Conservation (phyloP, 2,888 invertebrate species). For the Chrysotoxum bicinctum region DNA sequence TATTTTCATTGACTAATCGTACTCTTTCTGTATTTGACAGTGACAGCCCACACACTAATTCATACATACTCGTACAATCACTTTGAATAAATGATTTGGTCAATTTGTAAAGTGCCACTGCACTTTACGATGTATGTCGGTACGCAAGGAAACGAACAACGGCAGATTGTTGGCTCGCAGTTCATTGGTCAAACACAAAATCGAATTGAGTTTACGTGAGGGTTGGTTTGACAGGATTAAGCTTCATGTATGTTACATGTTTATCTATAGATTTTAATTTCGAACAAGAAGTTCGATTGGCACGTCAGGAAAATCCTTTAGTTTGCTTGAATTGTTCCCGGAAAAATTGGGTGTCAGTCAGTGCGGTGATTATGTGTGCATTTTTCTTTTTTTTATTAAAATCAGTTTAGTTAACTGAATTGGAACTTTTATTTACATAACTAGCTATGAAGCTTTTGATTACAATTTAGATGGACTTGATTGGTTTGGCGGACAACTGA, state of each 20-base stretch:
- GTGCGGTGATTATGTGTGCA: not conserved
- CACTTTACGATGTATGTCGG: slow-evolving; percentile 18
- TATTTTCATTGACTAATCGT: slow-evolving; percentile 37
- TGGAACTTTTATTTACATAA: not conserved
- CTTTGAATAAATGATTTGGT: slow-evolving; percentile 68
- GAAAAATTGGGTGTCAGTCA: not conserved
- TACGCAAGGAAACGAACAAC: not conserved
- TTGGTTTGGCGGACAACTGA: too few species aligned
- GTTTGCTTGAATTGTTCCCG: not conserved
- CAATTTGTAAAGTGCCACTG: slow-evolving; percentile 63
- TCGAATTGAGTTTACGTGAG: not conserved
- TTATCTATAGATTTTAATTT: slow-evolving; percentile 33
- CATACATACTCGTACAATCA: slow-evolving; percentile 41
- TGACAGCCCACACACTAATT: slow-evolving; percentile 39
- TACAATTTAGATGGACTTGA: too few species aligned
- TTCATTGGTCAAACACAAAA: slow-evolving; percentile 15
- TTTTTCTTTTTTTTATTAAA: not conserved
- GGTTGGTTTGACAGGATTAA: not conserved
- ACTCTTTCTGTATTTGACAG: slow-evolving; percentile 25
- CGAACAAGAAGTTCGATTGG: not conserved
- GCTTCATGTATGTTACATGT: not conserved
- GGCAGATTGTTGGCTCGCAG: not conserved
- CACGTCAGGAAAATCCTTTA: not conserved
- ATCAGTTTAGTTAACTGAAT: not conserved
- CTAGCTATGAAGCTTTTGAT: not conserved